Evolutionary conservation across 2,797 vertebrate genomes (phyloP).

Genomic region (Pseudochromis fuscus): DNA sequence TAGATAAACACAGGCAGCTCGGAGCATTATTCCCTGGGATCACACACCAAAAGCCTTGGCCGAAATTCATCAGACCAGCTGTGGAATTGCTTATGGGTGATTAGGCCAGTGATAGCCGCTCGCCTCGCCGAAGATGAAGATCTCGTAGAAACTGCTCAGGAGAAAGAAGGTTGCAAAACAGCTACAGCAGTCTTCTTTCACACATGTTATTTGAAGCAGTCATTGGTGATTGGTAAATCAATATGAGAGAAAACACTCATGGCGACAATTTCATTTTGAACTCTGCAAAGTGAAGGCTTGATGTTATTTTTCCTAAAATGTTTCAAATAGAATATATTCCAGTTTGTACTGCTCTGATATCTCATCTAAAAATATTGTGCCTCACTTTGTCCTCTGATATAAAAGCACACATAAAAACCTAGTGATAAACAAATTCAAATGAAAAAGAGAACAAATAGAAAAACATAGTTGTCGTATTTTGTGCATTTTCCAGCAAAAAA

Average conservation of each 20-base stretch:
- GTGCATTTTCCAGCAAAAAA: background rate
- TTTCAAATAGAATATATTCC: conserved; percentile 2
- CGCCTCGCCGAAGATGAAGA: conserved; percentile 60
- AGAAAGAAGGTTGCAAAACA: conserved; percentile 41
- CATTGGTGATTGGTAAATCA: conserved; percentile 27
- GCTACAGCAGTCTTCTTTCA: conserved; percentile 22
- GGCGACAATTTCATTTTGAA: background rate
- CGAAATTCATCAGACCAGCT: conserved; percentile 79
- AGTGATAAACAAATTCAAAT: background rate
- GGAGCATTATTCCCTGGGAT: conserved; percentile 69
- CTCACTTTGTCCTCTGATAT: background rate
- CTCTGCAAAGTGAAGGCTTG: conserved; percentile 4
- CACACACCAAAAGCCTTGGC: conserved; percentile 67
- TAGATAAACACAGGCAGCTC: conserved; percentile 78
- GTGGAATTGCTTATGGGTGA: conserved; percentile 75
- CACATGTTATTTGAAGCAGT: conserved; percentile 12
- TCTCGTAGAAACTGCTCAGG: conserved; percentile 52
- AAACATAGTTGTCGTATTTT: background rate
- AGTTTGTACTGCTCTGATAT: background rate
- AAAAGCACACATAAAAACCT: background rate
- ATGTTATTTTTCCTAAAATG: conserved; percentile 2
- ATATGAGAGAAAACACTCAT: conserved; percentile 1
- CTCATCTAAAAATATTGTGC: background rate
- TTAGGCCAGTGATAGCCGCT: conserved; percentile 75
- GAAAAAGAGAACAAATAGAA: background rate